Base-by-base conservation (phyloP, 2,113 vertebrate species). In the Procavia capensis region DNA sequence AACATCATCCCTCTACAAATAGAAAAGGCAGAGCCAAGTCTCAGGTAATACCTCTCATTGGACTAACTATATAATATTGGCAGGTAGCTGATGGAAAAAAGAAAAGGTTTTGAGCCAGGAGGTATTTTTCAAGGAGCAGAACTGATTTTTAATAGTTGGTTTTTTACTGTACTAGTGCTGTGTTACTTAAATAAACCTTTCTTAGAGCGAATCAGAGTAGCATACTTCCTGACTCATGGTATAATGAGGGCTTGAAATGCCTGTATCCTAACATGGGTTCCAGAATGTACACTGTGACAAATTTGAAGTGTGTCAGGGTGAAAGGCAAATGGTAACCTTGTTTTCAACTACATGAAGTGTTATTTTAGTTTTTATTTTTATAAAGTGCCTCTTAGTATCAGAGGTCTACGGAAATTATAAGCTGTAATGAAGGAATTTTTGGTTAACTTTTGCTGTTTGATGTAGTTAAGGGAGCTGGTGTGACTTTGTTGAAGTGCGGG, bases 11-110 rank as follows among this genome's bases (percentile, higher is more conserved):
- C 84, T 97, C 97, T 97, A 93, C 97, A 98, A 97, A 98, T 85
- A 98, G 98, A 96, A 97, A 98, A 98, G 95, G 93, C 97, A 98
- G 95, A 98, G 83, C 68, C 80, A 93, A 97, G 88, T 96, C 94
- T 97, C 97, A 97, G 98, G 97, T 98, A 98, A 97, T 98, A 95
- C 87, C 93, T 98, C 95, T 97, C 96, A 95, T 92, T 98, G 97
- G 95, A 94, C 96, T 98, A 93, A 94, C 79, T 95, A n/a, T 66
- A 0, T 97, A 90, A 92, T 97, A 97, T 89, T 96, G 97, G 94
- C 97, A 98, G 95, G 91, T 85, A 96, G 84, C 97, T 97, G 97
- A 94, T 96, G 93, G 81, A 91, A 88, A 96, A 96, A 97, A 98
- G 96, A 96, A 97, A 91, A 68, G n/a, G 5, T 92, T 97, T 29